Base-by-base conservation (phyloP, 2,888 invertebrate species). In the Lacanobia wlatinum region DNA sequence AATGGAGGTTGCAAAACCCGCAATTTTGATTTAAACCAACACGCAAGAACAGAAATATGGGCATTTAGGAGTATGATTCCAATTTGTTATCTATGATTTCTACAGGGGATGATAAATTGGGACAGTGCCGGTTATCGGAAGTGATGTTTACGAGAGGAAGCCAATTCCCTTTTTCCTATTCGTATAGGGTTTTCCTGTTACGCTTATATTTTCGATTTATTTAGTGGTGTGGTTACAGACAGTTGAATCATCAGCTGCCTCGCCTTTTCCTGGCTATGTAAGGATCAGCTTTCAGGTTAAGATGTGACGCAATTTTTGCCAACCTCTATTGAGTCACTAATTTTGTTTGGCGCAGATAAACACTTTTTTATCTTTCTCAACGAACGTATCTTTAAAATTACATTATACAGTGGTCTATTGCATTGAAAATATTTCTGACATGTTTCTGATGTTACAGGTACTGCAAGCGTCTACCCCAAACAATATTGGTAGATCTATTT, bases 61-160 rank as follows among this genome's bases (percentile, higher is more conserved):
- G 14, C 28, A 34, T 64, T 73, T 28, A 63, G n/a, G 48, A 40
- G 8, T 56, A 65, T 64, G 40, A 73, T 48, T 40, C 55, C 48
- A 73, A 73, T 73, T 73, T 28, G 55, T 64, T 73, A 56, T 73
- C 65, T 56, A 12, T n/a, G 56, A 73, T 73, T 56, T 65, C 48
- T 43, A 16, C 28, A 62, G 16, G 48, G n/a, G 34, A 56, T 43
- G 65, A 50, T 73, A 73, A 73, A 73, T 74, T 73, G 73, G 72
- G 12, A 40, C 56, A 48, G 74, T 65, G 74, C n/a, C 74, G 40
- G 56, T 73, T 56, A 73, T 65, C 56, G 74, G 74, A 56, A 65
- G 65, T 43, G 16, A 34, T 73, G 48, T 74, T 73, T 73, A 74
- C 73, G 74, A 66, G 43, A 43, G 48, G 50, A 50, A 74, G 50